These are phyloP conservation scores for Bellardia pandia DNA, from an alignment of 2,888 invertebrate genomes.

Conservation along the genomic window DNA sequence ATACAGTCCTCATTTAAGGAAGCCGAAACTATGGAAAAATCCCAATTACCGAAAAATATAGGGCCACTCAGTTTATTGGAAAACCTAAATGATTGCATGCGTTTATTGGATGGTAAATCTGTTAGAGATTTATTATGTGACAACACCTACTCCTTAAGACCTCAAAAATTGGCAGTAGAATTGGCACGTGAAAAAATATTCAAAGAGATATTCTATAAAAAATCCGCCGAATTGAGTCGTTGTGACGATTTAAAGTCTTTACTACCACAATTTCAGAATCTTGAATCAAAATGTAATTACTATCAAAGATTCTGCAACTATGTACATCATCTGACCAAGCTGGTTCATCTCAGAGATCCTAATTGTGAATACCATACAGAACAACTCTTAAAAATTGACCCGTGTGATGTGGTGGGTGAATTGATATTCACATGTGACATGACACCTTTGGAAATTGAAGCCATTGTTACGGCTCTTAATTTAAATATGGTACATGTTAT, in stretches of 20 bases:
- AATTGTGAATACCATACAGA: constrained; percentile 79
- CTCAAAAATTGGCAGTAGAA: constrained; percentile 77
- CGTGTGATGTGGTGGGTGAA: constrained; percentile 87
- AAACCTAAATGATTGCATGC: constrained; percentile 81
- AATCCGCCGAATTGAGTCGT: constrained; percentile 75
- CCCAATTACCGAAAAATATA: constrained; percentile 76
- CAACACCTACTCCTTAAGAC: constrained; percentile 78
- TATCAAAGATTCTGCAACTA: constrained; percentile 81
- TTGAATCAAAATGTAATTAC: constrained; percentile 81
- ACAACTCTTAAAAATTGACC: constrained; percentile 80
- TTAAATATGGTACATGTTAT: constrained; percentile 90
- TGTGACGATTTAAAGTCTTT: constrained; percentile 80
- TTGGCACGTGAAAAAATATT: constrained; percentile 80
- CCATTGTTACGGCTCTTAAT: constrained; percentile 88
- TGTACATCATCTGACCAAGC: constrained; percentile 80
- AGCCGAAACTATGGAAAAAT: constrained; percentile 64
- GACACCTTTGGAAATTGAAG: constrained; percentile 88
- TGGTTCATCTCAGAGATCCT: constrained; percentile 82
- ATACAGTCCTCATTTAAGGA: constrained; percentile 62
- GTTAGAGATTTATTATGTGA: constrained; percentile 78
- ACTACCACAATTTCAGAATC: constrained; percentile 79
- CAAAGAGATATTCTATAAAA: constrained; percentile 76
- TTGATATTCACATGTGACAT: constrained; percentile 88
- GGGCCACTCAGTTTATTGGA: constrained; percentile 80
- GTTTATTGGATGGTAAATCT: constrained; percentile 76